Evolutionary conservation across 2,113 vertebrate genomes (phyloP), one percentile per base, ranked within the genome.

Genomic region (Sinocyclocheilus rhinocerous): DNA sequence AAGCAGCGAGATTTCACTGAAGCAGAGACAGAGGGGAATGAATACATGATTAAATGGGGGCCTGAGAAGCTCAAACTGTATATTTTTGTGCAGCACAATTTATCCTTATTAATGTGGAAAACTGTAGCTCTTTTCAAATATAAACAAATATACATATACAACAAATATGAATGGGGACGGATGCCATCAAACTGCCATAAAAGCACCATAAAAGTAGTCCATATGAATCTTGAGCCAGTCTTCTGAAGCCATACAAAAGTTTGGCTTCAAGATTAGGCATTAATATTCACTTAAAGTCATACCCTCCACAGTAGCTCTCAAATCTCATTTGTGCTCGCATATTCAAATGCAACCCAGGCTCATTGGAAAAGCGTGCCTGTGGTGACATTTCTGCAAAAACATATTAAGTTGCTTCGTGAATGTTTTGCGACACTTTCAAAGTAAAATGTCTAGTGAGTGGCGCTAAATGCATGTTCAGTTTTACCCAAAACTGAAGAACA

Each of bases 1-100:
- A 81, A 63, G 57, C 69, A 4, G 61, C 65, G 57, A 86, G 67
- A 72, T 77, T 76, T 80, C 26, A 48, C 6, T 69, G 48, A 85
- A 76, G 69, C 80, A 57, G 50, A 67, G 82, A 84, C 67, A 65
- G 81, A 61, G 59, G 79, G 69, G 63, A 52, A 79, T 39, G 45
- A 78, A 76, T 67, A 39, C 72, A 76, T 84, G 77, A 89, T 89
- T 81, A 76, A 55, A 36, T 15, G 10, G 76, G 89, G 89, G 84
- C 82, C 86, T 65, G 52, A 76, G 76, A 82, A 85, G 29, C 81
- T 45, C 76, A 45, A 82, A 80, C 61, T 81, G 86, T 80, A 80
- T 79, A 89, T 87, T 79, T 83, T 61, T 77, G 69, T 63, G 69
- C 59, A 86, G 61, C 80, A 82, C 18, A 81, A 81, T 85, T 81